phyloP scores from a whole-genome alignment of 2,888 invertebrate genomes.

The Cistogaster globosa region DNA sequence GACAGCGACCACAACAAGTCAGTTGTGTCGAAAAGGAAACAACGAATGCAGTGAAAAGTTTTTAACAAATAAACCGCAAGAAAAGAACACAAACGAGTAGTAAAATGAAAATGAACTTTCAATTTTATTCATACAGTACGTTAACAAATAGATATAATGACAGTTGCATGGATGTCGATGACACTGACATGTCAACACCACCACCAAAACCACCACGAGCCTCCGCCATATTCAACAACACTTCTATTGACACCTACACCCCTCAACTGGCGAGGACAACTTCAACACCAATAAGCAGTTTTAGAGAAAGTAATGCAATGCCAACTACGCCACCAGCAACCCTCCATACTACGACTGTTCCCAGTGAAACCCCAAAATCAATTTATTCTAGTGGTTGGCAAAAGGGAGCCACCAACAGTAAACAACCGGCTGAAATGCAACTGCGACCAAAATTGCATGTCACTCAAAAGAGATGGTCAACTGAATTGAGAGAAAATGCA shows the following conservation, averaged over 20 bases:
- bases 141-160: background rate
- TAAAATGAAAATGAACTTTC: conserved; percentile 58
- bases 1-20: conserved; percentile 31
- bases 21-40: conserved; percentile 13
- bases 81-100: background rate
- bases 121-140: conserved; percentile 55
- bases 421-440: conserved; percentile 39
- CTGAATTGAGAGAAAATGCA: conserved; percentile 75
- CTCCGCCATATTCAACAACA: background rate
- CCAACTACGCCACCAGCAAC: background rate
- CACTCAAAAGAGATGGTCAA: conserved; percentile 73
- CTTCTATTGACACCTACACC: conserved; percentile 74
- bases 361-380: conserved; percentile 60
- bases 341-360: conserved; percentile 31
- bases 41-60: background rate
- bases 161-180: conserved; percentile 57
- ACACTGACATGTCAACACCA: conserved; percentile 58
- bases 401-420: background rate
- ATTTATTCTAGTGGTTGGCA: conserved; percentile 44
- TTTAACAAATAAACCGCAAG: background rate
- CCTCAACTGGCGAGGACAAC: conserved; percentile 61
- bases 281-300: conserved; percentile 32
- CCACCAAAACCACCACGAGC: conserved; percentile 64
- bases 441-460: conserved; percentile 44
- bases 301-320: background rate